Evolutionary conservation across 92 coral and sea anemone species (phyloP).

Genomic region (Parazoanthus atlanticus): DNA sequence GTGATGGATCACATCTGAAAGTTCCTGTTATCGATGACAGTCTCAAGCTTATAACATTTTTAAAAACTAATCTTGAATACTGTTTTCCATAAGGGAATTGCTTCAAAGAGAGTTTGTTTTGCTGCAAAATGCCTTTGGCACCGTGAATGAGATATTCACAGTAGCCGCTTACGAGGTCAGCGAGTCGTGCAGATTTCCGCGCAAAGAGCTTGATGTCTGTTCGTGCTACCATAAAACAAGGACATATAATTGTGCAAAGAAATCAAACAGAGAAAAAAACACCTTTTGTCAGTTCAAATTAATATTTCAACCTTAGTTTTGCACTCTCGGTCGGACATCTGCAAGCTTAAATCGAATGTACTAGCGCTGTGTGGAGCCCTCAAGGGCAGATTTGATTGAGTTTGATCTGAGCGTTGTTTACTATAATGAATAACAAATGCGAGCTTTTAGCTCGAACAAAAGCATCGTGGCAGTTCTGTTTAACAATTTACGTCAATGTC

Average conservation of each 20-base stretch:
- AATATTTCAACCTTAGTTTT: neutral
- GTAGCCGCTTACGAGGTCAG: neutral
- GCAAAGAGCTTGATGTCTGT: neutral
- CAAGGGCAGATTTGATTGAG: neutral
- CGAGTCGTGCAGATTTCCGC: neutral
- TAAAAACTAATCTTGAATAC: neutral
- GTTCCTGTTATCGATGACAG: neutral
- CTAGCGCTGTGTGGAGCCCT: neutral
- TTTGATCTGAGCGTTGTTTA: neutral
- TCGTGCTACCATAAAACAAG: neutral
- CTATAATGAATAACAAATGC: neutral
- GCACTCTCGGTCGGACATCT: neutral
- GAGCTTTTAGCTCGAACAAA: neutral
- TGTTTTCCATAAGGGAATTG: neutral
- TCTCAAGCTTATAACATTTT: neutral
- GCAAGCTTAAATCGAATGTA: neutral
- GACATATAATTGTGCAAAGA: neutral
- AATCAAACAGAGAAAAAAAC: neutral
- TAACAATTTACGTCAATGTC: neutral
- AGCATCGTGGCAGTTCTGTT: neutral
- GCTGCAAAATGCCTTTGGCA: neutral
- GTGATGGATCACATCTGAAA: neutral
- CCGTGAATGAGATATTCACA: neutral
- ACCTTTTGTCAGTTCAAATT: neutral
- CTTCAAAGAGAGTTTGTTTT: neutral